Conservation (phyloP, 1,140 invertebrate species). For the Maconellicoccus hirsutus region DNA sequence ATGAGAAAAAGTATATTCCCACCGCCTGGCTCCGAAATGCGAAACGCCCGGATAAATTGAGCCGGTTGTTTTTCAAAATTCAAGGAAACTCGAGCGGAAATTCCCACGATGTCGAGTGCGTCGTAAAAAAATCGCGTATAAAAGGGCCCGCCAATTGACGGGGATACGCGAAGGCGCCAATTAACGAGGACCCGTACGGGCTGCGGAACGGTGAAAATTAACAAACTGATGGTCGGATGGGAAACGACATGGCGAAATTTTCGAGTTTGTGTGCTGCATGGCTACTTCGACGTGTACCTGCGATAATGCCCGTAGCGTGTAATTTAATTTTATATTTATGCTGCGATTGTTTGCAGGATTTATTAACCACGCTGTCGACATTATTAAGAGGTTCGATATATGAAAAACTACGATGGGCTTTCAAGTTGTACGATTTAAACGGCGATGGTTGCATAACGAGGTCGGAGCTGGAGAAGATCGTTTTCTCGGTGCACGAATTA, state of each 20-base stretch:
- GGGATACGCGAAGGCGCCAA: background rate
- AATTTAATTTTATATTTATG: background rate
- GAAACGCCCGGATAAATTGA: too few species aligned
- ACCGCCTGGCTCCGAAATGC: too few species aligned
- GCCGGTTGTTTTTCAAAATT: too few species aligned
- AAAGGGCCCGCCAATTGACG: too few species aligned
- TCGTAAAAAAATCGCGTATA: too few species aligned
- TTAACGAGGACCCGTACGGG: background rate
- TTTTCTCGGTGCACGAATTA: constrained; percentile 82
- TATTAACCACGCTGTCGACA: constrained; percentile 78
- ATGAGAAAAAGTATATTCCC: too few species aligned
- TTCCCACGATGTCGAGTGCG: too few species aligned
- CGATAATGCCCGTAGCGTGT: background rate
- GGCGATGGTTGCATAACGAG: constrained; percentile 88
- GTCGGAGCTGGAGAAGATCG: constrained; percentile 77
- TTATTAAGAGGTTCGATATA: constrained; percentile 78
- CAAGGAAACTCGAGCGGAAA: too few species aligned
- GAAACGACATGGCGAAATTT: too few species aligned
- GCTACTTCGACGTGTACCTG: background rate
- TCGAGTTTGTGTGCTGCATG: too few species aligned
- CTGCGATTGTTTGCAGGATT: constrained; percentile 50
- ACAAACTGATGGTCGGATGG: too few species aligned
- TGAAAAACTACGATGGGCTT: constrained; percentile 86
- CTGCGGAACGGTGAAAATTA: background rate
- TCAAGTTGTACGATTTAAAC: constrained; percentile 89